These are phyloP conservation scores for Acrocephalus arundinaceus DNA, from an alignment of 2,113 vertebrate species.

Conservation along the genomic window DNA sequence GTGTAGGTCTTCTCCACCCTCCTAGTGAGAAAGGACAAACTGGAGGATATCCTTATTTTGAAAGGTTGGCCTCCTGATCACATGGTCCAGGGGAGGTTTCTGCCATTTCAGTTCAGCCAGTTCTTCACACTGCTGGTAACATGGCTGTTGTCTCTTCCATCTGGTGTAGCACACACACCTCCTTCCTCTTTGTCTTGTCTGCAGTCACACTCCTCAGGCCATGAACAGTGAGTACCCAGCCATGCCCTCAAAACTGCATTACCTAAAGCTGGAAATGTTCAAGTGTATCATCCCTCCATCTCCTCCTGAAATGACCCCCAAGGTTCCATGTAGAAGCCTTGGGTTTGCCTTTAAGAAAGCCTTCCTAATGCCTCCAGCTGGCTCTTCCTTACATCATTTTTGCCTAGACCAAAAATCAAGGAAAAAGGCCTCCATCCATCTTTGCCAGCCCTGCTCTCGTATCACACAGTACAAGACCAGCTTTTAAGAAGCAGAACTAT, in stretches of 20 bases:
- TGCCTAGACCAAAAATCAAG: background rate
- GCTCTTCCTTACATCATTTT: background rate
- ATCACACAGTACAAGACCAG: background rate
- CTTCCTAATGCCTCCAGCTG: background rate
- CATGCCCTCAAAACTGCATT: background rate
- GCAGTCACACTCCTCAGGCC: rapidly evolving
- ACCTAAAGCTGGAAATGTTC: background rate
- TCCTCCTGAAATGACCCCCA: background rate
- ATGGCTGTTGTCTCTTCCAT: background rate
- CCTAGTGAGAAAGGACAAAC: background rate
- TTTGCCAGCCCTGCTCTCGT: background rate
- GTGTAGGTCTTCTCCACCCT: background rate
- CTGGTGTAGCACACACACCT: background rate
- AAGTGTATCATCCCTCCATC: background rate
- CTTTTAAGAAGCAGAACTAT: background rate
- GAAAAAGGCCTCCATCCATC: background rate
- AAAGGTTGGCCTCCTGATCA: background rate
- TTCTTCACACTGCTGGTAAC: background rate
- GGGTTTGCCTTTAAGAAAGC: background rate
- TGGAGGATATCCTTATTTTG: background rate
- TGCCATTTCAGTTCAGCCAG: background rate
- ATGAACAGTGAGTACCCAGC: background rate
- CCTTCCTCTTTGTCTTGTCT: background rate
- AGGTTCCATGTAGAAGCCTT: background rate
- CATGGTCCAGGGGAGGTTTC: background rate